Base-by-base conservation (phyloP, 2,113 vertebrate species). In the Forbesichthys papilliferus region DNA sequence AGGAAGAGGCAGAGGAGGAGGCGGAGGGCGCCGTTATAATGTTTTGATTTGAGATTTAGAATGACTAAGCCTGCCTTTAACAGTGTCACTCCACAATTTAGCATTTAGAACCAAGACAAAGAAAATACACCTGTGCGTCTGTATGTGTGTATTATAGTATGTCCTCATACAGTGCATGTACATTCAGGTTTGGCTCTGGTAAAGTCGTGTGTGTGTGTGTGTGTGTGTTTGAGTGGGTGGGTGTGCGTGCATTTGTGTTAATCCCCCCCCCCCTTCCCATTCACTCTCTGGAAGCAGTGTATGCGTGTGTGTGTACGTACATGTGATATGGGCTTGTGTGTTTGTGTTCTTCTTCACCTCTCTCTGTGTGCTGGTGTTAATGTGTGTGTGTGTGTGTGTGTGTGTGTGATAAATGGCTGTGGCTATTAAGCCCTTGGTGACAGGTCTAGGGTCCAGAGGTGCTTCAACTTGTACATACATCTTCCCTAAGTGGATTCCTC, bases 401-500 rank as follows among this genome's bases (percentile, higher is more conserved):
- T 67, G 33, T 48, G 53, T 46, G 51, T 75, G 71, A 84, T 81
- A n/a, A 71, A 81, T 77, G 64, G 16, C 1, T 53, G 66, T 7
- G 55, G 74, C 81, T 73, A 73, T 86, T 79, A 62, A 77, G 51
- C 20, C 8, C 59, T 69, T 75, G 81, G 46, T 64, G 74, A 78
- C 81, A 75, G 84, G 54, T 5, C 5, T 20, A 3, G 73, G 69
- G 80, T 68, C 20, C 74, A 56, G 57, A 71, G 84, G 54, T 56
- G 61, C 61, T 48, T 12, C 7, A 0, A 6, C 48, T 8, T 48
- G 66, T 68, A 57, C 66, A 80, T 83, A 49, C 61, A 7, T 83
- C 77, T 80, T 64, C 70, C 58, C 78, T 79, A 58, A 85, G 84
- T 79, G 81, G 79, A 75, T 77, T 86, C 84, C 81, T 79, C 81